These are phyloP conservation scores for Trimorus sp. DNA, from an alignment of 2,888 invertebrate genomes.

Conservation along the genomic window DNA sequence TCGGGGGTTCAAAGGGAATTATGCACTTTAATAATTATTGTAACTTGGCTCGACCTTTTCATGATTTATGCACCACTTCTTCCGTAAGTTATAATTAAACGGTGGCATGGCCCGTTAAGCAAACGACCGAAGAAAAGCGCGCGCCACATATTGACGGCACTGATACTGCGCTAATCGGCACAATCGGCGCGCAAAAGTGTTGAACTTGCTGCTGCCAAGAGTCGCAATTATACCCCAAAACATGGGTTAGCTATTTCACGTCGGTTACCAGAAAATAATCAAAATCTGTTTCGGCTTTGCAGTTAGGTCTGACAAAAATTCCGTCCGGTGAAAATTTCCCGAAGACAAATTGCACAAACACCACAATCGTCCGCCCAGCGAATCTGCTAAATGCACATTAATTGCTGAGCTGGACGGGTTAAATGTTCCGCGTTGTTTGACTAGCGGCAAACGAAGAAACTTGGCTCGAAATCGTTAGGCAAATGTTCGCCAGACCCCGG, in stretches of 20 bases:
- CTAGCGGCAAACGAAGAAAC: no score
- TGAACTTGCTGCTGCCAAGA: constrained; percentile 1
- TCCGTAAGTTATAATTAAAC: constrained; percentile 75
- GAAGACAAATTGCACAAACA: no score
- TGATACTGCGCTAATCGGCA: constrained; percentile 53
- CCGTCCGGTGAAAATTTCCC: no score
- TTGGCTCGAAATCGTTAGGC: no score
- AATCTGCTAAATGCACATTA: no score
- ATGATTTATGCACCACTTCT: constrained; percentile 69
- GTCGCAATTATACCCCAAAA: no score
- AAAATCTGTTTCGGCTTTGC: no score
- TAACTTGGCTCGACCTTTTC: constrained; percentile 68
- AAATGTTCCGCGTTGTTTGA: no score
- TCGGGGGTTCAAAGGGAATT: constrained; percentile 59
- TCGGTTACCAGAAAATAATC: neutral
- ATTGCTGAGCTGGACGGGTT: no score
- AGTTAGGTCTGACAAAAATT: no score
- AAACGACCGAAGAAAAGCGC: constrained; percentile 48
- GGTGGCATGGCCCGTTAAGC: constrained; percentile 51
- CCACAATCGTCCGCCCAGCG: no score
- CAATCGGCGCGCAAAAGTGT: constrained; percentile 32
- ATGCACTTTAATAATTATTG: constrained; percentile 71
- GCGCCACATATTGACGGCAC: constrained; percentile 46
- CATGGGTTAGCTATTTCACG: neutral
- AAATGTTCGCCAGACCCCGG: no score